phyloP scores from a whole-genome alignment of 2,113 vertebrate genomes.

The Oriolus oriolus region DNA sequence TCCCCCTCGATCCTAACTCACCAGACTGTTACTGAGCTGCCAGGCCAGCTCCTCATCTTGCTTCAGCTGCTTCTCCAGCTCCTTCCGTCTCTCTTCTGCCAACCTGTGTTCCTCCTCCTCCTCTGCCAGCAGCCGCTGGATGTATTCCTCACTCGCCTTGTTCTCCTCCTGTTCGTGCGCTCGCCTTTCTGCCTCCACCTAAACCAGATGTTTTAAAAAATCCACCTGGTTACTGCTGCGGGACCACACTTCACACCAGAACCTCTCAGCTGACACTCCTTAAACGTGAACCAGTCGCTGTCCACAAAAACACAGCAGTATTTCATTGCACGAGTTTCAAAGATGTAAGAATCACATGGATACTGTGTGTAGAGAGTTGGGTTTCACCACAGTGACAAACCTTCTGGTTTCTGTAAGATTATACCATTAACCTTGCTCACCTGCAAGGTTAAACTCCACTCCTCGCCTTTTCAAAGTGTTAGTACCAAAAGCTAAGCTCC shows the following conservation, averaged over 20 bases:
- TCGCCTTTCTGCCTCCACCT: slow-evolving; percentile 85
- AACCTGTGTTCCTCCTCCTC: slow-evolving; percentile 76
- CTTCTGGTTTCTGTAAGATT: neutral
- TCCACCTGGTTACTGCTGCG: neutral
- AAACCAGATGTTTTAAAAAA: neutral
- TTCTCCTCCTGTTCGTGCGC: slow-evolving; percentile 82
- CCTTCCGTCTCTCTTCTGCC: slow-evolving; percentile 68
- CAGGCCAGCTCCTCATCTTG: slow-evolving; percentile 84
- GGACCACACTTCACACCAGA: neutral
- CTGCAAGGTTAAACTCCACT: neutral
- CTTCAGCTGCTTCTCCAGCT: slow-evolving; percentile 76
- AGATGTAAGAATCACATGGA: neutral
- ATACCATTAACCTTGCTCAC: neutral
- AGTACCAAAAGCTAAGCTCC: neutral
- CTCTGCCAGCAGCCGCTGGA: slow-evolving; percentile 82
- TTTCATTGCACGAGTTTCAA: neutral
- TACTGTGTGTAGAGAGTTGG: neutral
- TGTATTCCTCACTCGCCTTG: slow-evolving; percentile 86
- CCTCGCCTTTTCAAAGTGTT: neutral
- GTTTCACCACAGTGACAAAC: neutral
- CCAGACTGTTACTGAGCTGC: slow-evolving; percentile 80
- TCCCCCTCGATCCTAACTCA: slow-evolving; percentile 35
- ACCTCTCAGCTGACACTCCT: neutral
- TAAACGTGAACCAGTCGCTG: fast-evolving
- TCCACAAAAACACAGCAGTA: neutral